Evolutionary conservation across 2,888 invertebrate genomes (phyloP).

Genomic region (Sycophila texana): DNA sequence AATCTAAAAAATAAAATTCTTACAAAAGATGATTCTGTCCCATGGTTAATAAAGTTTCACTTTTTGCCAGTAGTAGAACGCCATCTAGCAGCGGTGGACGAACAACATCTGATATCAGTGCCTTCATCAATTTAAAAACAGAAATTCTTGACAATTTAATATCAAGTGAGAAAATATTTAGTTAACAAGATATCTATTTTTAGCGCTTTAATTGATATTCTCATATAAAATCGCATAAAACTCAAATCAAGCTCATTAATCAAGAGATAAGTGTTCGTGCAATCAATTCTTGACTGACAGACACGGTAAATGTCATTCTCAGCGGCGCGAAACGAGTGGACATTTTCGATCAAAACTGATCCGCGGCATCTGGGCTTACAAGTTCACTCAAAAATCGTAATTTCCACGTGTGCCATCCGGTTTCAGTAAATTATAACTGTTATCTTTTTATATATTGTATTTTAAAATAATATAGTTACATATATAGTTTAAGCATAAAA

Average conservation of each 20-base stretch:
- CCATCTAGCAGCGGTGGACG: too few species aligned
- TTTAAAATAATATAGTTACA: not conserved
- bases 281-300: conserved; percentile 40
- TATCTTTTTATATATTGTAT: not conserved
- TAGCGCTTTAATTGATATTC: too few species aligned
- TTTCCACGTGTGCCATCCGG: not conserved
- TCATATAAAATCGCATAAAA: conserved; percentile 24
- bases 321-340: conserved; percentile 1
- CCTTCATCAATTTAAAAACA: too few species aligned
- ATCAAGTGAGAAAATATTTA: too few species aligned
- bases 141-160: too few species aligned
- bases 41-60: too few species aligned
- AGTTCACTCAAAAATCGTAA: conserved; percentile 8
- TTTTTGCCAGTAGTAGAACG: too few species aligned
- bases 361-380: conserved; percentile 44
- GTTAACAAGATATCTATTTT: too few species aligned
- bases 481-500: not conserved
- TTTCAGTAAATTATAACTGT: too few species aligned
- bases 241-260: conserved; percentile 45
- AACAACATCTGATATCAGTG: not conserved
- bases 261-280: conserved; percentile 37
- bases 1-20: too few species aligned
- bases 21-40: too few species aligned
- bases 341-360: conserved; percentile 32
- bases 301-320: conserved; percentile 18